Base-by-base conservation (phyloP, 2,113 vertebrate genomes). In the Nothobranchius kuhntae region DNA sequence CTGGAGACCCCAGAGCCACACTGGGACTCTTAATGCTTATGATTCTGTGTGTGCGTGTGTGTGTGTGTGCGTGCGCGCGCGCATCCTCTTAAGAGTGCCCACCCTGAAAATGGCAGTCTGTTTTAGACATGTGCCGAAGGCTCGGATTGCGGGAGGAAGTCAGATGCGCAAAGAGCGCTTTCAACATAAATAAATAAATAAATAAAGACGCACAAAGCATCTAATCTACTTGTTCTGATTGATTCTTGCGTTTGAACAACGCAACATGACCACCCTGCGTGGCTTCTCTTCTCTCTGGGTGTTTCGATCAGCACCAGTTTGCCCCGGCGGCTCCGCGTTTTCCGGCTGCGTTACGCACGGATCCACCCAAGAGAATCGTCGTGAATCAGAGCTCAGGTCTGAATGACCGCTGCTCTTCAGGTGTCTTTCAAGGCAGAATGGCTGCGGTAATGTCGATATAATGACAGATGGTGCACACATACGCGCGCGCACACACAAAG, bases 381-480 rank as follows among this genome's bases (percentile, higher is more conserved):
- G 51, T 80, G 82, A 78, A 80, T 84, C 80, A 78, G 60, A 61
- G 76, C 75, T 54, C 36, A 65, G 67, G 73, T 76, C 88, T 91
- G 93, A 81, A 52, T 58, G 81, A 81, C 64, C 55, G 58, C 68
- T 66, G 76, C 48, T 93, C 94, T 94, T 96, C 95, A 97, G 95
- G 95, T 97, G 96, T 95, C 93, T 95, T 91, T 92, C 89, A 10
- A 92, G 88, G 89, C 89, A 42, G 69, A 61, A 78, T 89, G 59
- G 71, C 51, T 67, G 80, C 73, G 70, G 78, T 84, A 86, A 82
- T 77, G 94, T 94, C 93, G 90, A 94, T 93, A 92, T 92, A 90
- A 91, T 89, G 93, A 93, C 92, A 93, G 85, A 91, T 93, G 90
- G 85, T 91, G 91, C 93, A 91, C 93, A 40, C 38, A 40, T 40